These are phyloP conservation scores for Trididemnum clinides DNA, from an alignment of 23 tunicate genomes.

Conservation along the genomic window DNA sequence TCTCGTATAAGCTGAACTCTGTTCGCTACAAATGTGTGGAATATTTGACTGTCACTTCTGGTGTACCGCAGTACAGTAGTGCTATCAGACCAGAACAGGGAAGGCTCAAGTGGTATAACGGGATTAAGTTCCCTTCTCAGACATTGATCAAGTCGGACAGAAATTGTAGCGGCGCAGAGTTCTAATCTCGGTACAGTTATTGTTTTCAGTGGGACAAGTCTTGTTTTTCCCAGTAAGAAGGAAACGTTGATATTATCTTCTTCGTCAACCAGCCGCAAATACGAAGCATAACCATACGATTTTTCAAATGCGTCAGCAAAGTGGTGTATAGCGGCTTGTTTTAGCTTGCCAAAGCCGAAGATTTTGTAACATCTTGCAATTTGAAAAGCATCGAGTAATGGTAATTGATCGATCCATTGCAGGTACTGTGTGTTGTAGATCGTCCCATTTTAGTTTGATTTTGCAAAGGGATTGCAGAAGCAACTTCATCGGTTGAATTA, in stretches of 20 bases:
- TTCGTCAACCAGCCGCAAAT: constrained; percentile 26
- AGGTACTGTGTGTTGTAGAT: background rate
- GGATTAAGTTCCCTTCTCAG: constrained; percentile 32
- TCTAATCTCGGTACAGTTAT: constrained; percentile 51
- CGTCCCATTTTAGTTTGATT: constrained; percentile 31
- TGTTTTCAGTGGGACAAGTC: constrained; percentile 44
- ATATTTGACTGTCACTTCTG: background rate
- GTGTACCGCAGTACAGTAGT: constrained; percentile 53
- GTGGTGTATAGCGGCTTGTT: constrained; percentile 19
- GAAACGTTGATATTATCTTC: constrained; percentile 33
- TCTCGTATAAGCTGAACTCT: constrained; percentile 42
- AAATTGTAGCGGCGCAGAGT: constrained; percentile 46
- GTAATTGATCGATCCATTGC: constrained; percentile 14
- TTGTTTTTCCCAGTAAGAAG: constrained; percentile 41
- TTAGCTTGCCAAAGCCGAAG: background rate
- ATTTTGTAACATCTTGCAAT: constrained; percentile 48
- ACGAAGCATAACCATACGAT: constrained; percentile 57
- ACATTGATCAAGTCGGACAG: background rate
- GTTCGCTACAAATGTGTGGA: constrained; percentile 68
- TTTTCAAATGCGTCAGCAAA: constrained; percentile 61
- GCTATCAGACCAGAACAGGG: constrained; percentile 62
- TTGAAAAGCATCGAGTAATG: background rate
- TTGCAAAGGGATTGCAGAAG: constrained; percentile 41
- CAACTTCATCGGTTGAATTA: constrained; percentile 41
- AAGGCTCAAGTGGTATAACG: background rate